phyloP scores from a whole-genome alignment of 2,797 vertebrate genomes.

The Fistularia commersonii region DNA sequence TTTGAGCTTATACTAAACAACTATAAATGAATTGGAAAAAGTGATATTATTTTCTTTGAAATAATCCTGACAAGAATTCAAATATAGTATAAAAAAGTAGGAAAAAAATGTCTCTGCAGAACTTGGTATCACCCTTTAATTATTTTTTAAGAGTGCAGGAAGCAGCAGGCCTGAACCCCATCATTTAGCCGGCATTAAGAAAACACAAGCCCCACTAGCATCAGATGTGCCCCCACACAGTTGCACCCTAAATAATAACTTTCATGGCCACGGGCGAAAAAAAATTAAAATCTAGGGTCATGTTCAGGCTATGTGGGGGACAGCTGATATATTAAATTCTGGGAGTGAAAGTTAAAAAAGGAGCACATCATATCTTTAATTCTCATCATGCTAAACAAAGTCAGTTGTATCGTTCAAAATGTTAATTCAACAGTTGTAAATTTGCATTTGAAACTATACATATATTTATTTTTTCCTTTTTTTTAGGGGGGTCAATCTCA shows the following conservation, averaged over 20 bases:
- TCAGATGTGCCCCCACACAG: slow-evolving; percentile 54
- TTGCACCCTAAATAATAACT: slow-evolving; percentile 51
- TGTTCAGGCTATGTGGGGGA: slow-evolving; percentile 21
- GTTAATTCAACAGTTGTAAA: too few species aligned
- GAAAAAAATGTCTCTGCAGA: slow-evolving; percentile 20
- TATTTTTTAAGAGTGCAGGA: slow-evolving; percentile 61
- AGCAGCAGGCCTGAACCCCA: slow-evolving; percentile 52
- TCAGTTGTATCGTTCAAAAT: too few species aligned
- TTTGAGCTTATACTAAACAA: too few species aligned
- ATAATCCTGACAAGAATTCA: too few species aligned
- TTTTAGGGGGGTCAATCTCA: too few species aligned
- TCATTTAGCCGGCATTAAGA: slow-evolving; percentile 61
- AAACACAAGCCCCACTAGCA: slow-evolving; percentile 50
- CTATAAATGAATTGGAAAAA: neutral
- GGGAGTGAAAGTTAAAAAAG: neutral
- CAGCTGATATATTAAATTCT: slow-evolving; percentile 25
- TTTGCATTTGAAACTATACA: too few species aligned
- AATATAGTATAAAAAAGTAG: neutral
- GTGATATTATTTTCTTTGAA: too few species aligned
- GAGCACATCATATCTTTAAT: too few species aligned
- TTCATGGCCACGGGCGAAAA: slow-evolving; percentile 28
- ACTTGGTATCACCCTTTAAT: slow-evolving; percentile 51
- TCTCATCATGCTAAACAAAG: too few species aligned
- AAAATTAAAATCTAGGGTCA: slow-evolving; percentile 41
- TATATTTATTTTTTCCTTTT: too few species aligned